A percentile compares a stretch with the other conserved stretches of the same genome.
Conservation (phyloP, 1,140 invertebrate genomes). For the Idris sp. region DNA sequence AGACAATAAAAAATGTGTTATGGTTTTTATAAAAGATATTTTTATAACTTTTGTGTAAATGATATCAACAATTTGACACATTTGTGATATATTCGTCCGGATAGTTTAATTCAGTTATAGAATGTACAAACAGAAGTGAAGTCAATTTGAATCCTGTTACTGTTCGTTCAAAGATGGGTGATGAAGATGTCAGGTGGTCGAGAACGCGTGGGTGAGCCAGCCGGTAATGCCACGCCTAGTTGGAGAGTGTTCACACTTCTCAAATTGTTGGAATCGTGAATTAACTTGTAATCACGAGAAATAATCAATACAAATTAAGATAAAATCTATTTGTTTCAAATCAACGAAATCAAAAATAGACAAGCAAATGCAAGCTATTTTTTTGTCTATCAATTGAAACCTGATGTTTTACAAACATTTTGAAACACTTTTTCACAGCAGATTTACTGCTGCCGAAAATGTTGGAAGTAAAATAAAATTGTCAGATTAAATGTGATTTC, state of each 20-base stretch:
- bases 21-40: too few relatives aligned
- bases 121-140: slow-evolving; percentile 50
- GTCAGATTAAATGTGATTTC: slow-evolving; percentile 10
- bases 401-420: too few relatives aligned
- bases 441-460: background rate
- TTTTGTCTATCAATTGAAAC: too few relatives aligned
- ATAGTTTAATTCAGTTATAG: slow-evolving; percentile 47
- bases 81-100: slow-evolving; percentile 20
- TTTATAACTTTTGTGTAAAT: too few relatives aligned
- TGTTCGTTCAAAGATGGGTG: slow-evolving; percentile 63
- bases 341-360: too few relatives aligned
- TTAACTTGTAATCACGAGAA: slow-evolving; percentile 29
- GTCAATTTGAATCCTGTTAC: slow-evolving; percentile 66
- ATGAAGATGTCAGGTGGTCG: slow-evolving; percentile 70
- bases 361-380: too few relatives aligned
- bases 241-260: slow-evolving; percentile 66
- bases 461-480: slow-evolving; percentile 14
- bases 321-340: too few relatives aligned
- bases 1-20: slow-evolving; percentile 5
- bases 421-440: too few relatives aligned
- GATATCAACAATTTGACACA: slow-evolving; percentile 1
- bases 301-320: slow-evolving; percentile 21
- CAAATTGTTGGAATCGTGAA: slow-evolving; percentile 38
- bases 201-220: slow-evolving; percentile 69
- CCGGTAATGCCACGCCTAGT: slow-evolving; percentile 64